phyloP scores from a whole-genome alignment of 2,888 invertebrate genomes.

The Acanthococcus lagerstroemiae region DNA sequence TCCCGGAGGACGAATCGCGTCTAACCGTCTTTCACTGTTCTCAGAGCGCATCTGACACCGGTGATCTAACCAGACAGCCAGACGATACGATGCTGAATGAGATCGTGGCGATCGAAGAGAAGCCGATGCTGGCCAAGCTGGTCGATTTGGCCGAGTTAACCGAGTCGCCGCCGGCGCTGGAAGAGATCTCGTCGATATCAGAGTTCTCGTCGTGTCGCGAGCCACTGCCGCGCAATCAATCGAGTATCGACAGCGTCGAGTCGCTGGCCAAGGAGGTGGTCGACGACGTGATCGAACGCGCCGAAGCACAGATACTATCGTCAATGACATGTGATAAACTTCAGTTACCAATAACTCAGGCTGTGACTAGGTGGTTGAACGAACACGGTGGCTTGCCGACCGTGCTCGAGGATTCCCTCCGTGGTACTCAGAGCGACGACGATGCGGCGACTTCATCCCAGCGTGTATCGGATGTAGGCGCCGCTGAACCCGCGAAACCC shows the following conservation, averaged over 20 bases:
- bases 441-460: no score
- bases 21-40: no score
- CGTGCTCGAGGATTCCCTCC: background rate
- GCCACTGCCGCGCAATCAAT: background rate
- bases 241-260: background rate
- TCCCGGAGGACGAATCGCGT: background rate
- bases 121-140: background rate
- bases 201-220: background rate
- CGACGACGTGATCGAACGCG: background rate
- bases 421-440: background rate
- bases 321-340: slow-evolving; percentile 15
- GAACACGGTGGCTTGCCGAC: slow-evolving; percentile 37
- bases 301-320: background rate
- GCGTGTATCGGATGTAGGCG: no score
- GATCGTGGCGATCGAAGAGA: background rate
- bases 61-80: background rate
- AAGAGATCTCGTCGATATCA: background rate
- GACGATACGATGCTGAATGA: background rate
- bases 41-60: no score
- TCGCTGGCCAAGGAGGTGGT: background rate
- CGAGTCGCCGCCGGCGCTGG: slow-evolving; percentile 12
- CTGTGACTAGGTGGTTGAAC: slow-evolving; percentile 52
- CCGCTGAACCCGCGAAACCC: background rate
- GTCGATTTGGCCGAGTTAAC: slow-evolving; percentile 21
- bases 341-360: slow-evolving; percentile 46